Percentiles rank a stretch among this genome's conserved stretches.
Evolutionary conservation across 1,140 invertebrate genomes (phyloP).

Genomic region (Chironomus tepperi): DNA sequence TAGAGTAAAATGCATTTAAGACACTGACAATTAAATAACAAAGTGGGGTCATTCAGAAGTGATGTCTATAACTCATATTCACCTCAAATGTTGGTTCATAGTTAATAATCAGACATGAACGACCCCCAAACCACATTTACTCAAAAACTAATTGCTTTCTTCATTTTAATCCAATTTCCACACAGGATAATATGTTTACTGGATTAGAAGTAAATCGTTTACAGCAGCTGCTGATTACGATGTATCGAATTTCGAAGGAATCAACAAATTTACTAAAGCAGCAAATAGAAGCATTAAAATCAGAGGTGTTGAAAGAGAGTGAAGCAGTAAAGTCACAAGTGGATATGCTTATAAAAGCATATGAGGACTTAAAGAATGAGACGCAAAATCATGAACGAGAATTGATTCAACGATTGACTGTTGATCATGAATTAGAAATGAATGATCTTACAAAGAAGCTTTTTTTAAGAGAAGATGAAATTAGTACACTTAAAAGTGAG

Average conservation of each 20-base stretch:
- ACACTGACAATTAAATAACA: too few relatives aligned
- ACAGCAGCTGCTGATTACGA: slow-evolving; percentile 41
- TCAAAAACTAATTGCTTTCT: too few relatives aligned
- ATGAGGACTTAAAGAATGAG: slow-evolving; percentile 45
- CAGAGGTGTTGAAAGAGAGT: slow-evolving; percentile 44
- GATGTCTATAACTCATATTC: too few relatives aligned
- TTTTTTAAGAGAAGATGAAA: slow-evolving; percentile 47
- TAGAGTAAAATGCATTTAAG: too few relatives aligned
- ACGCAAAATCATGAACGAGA: slow-evolving; percentile 47
- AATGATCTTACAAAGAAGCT: slow-evolving; percentile 48
- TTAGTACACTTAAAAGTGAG: slow-evolving; percentile 44
- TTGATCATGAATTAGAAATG: slow-evolving; percentile 58
- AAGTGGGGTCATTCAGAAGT: too few relatives aligned
- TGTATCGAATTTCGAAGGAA: slow-evolving; percentile 44
- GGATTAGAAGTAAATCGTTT: slow-evolving; percentile 46
- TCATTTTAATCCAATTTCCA: too few relatives aligned
- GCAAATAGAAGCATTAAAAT: slow-evolving; percentile 49
- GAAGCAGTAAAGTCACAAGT: slow-evolving; percentile 44
- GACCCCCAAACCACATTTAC: too few relatives aligned
- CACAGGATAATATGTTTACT: slow-evolving; percentile 49
- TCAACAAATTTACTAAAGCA: slow-evolving; percentile 49
- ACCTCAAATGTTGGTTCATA: too few relatives aligned
- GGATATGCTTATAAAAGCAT: slow-evolving; percentile 45
- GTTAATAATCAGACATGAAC: too few relatives aligned
- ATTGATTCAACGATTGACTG: slow-evolving; percentile 48